Evolutionary conservation across 2,888 invertebrate genomes (phyloP).

Genomic region (Eupithecia insigniata): DNA sequence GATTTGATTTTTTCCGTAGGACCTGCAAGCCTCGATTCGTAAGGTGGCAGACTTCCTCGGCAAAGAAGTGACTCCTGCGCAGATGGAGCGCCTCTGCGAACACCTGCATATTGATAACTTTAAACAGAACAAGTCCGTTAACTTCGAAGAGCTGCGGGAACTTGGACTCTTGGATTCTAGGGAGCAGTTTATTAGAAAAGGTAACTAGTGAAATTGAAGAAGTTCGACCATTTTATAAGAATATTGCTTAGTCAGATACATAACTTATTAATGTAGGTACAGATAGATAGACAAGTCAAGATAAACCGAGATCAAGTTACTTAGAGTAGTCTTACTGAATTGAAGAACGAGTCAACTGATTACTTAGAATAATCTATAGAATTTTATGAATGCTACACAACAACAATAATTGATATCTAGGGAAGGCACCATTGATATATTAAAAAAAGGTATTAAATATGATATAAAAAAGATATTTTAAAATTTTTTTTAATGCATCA

Average conservation of each 20-base stretch:
- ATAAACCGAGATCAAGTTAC: too few relatives aligned
- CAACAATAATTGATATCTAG: too few relatives aligned
- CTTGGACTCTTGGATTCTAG: constrained; percentile 21
- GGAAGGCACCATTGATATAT: too few relatives aligned
- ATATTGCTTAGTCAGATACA: neutral
- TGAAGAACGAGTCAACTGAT: too few relatives aligned
- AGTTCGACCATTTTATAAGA: neutral
- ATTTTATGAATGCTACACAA: too few relatives aligned
- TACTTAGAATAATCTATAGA: too few relatives aligned
- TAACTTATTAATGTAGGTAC: too few relatives aligned
- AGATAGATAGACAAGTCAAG: too few relatives aligned
- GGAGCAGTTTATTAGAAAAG: constrained; percentile 47
- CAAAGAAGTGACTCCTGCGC: constrained; percentile 57
- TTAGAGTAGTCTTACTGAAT: too few relatives aligned
- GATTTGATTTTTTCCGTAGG: constrained; percentile 38
- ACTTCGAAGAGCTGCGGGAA: constrained; percentile 38
- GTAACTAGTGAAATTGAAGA: constrained; percentile 21
- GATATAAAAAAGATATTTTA: too few relatives aligned
- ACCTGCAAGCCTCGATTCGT: constrained; percentile 61
- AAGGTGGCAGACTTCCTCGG: constrained; percentile 84
- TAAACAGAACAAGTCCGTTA: constrained; percentile 84
- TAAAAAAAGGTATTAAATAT: too few relatives aligned
- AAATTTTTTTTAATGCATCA: too few relatives aligned
- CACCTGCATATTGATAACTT: constrained; percentile 90
- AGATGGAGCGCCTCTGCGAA: constrained; percentile 76